Evolutionary conservation across 2,113 vertebrate species (phyloP).

Genomic region (Cyanoramphus novaezelandiae): DNA sequence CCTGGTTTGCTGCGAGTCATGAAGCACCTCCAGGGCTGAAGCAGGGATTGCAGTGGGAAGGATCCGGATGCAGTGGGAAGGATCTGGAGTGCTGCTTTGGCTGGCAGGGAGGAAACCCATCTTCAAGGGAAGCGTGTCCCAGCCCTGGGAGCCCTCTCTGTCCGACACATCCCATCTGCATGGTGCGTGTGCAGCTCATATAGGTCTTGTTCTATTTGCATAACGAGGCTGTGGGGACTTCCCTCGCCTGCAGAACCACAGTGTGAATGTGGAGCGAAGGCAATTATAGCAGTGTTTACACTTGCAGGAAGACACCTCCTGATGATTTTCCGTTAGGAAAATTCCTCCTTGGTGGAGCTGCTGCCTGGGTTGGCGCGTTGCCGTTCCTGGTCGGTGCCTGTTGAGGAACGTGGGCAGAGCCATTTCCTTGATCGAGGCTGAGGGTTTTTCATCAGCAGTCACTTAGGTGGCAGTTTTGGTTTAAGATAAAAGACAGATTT

Average conservation of each 20-base stretch:
- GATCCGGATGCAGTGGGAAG: neutral
- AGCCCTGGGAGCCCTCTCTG: slow-evolving; percentile 45
- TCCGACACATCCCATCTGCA: neutral
- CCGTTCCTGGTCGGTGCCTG: accelerated
- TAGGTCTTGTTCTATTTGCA: neutral
- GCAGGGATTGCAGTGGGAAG: neutral
- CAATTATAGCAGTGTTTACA: slow-evolving; percentile 48
- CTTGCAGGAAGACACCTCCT: slow-evolving; percentile 18
- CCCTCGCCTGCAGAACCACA: neutral
- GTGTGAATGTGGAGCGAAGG: neutral
- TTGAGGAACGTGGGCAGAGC: neutral
- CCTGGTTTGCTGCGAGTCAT: neutral
- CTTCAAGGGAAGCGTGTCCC: slow-evolving; percentile 40
- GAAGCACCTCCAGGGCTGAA: neutral
- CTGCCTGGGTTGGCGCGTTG: neutral
- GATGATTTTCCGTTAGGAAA: slow-evolving; percentile 1
- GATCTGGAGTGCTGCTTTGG: neutral
- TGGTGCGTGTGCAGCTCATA: neutral
- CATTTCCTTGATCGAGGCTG: neutral
- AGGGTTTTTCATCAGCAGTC: neutral
- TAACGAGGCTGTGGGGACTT: slow-evolving; percentile 49
- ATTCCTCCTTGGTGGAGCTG: neutral
- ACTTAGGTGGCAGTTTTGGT: neutral
- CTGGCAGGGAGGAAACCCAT: neutral
- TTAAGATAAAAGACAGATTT: neutral